phyloP scores from a whole-genome alignment of 2,888 invertebrate genomes.

The Heliconius cydno region DNA sequence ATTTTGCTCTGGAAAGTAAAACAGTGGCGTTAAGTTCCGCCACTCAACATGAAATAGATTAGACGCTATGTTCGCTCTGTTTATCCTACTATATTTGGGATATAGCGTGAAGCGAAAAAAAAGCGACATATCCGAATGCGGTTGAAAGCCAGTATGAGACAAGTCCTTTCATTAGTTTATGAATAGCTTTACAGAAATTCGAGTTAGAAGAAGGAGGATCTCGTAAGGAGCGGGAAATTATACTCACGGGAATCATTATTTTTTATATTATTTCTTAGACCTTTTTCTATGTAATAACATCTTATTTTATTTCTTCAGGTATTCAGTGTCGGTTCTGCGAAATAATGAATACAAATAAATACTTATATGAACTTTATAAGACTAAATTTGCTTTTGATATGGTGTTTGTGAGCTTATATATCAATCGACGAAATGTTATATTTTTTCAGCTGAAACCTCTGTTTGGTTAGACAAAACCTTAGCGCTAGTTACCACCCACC shows the following conservation, averaged over 20 bases:
- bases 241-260: neutral
- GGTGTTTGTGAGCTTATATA: too few species aligned
- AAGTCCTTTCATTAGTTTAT: conserved; percentile 5
- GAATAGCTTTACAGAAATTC: conserved; percentile 15
- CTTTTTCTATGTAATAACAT: conserved; percentile 2
- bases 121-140: neutral
- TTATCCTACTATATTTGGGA: too few species aligned
- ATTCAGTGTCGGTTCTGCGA: neutral
- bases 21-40: neutral
- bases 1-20: too few species aligned
- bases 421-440: too few species aligned
- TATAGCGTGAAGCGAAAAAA: neutral
- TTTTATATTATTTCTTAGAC: conserved; percentile 4
- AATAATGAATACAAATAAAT: neutral
- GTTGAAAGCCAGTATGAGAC: neutral
- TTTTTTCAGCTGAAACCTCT: too few species aligned
- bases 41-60: neutral
- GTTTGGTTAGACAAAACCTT: too few species aligned
- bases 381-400: neutral
- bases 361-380: neutral
- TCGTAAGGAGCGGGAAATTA: neutral
- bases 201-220: neutral
- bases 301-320: neutral
- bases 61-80: too few species aligned
- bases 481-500: too few species aligned